phyloP scores from a whole-genome alignment of 2,797 vertebrate species.

The Typhlichthys eigenmanni region DNA sequence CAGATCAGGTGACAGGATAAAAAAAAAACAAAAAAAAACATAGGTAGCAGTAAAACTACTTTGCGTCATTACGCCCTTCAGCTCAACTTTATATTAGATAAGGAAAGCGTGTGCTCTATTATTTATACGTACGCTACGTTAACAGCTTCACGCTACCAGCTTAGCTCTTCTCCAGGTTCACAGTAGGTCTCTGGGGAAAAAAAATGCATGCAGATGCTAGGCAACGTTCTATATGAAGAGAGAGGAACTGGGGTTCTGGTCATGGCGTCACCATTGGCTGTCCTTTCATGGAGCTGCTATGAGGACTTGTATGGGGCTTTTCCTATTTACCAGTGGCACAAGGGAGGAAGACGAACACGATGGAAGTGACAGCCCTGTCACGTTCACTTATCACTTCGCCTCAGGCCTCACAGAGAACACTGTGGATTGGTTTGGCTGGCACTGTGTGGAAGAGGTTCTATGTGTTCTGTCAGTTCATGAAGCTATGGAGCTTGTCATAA shows the following conservation, averaged over 20 bases:
- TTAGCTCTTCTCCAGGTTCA: constrained; percentile 32
- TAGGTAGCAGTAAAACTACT: constrained; percentile 5
- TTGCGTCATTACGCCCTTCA: constrained; percentile 22
- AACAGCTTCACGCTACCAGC: constrained; percentile 19
- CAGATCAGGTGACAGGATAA: constrained; percentile 17
- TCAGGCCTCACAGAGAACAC: no score
- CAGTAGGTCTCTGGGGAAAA: constrained; percentile 37
- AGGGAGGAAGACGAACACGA: constrained; percentile 16
- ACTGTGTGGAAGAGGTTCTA: no score
- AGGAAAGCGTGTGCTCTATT: constrained; percentile 19
- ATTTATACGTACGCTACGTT: constrained; percentile 39
- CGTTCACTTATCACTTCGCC: no score
- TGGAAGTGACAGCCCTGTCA: no score
- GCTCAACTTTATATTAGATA: constrained; percentile 13
- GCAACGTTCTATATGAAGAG: constrained; percentile 35
- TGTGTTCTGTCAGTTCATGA: no score
- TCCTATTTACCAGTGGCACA: constrained; percentile 22
- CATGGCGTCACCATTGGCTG: constrained; percentile 3
- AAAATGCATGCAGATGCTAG: constrained; percentile 45
- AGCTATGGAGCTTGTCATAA: neutral
- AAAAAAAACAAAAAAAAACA: constrained; percentile 17
- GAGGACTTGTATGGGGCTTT: constrained; percentile 22
- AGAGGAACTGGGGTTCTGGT: constrained; percentile 29
- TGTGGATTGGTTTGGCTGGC: no score
- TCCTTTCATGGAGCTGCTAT: constrained; percentile 17